phyloP scores from a whole-genome alignment of 1,140 invertebrate genomes.

The Monomorium pharaonis region DNA sequence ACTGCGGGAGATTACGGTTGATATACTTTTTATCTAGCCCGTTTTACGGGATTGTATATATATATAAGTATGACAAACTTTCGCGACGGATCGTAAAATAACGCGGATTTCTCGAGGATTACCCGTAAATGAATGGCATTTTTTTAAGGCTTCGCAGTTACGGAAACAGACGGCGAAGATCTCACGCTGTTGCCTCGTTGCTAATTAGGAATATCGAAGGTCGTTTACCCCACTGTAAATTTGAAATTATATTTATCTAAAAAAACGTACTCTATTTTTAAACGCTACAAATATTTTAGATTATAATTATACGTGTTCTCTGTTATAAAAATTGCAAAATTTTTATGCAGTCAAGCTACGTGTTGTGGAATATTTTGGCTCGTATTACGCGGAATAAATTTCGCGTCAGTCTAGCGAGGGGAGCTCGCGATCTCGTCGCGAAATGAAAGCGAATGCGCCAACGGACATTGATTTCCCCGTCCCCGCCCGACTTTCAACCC shows the following conservation, averaged over 20 bases:
- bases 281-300: neutral
- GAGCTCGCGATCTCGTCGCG: constrained; percentile 62
- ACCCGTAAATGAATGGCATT: constrained; percentile 65
- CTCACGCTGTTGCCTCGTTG: neutral
- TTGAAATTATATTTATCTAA: neutral
- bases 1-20: constrained; percentile 53
- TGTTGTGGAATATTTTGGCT: constrained; percentile 4
- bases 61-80: constrained; percentile 73
- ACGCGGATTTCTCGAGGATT: constrained; percentile 67
- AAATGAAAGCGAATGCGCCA: constrained; percentile 62
- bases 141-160: constrained; percentile 53
- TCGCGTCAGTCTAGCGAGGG: neutral
- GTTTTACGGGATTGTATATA: constrained; percentile 53
- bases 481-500: constrained; percentile 39
- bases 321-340: neutral
- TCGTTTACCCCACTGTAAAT: neutral
- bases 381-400: neutral
- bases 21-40: constrained; percentile 59
- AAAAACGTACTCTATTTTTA: neutral
- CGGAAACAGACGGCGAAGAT: constrained; percentile 2
- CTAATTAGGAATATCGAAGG: neutral
- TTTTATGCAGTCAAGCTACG: neutral
- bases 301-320: neutral
- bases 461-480: constrained; percentile 65
- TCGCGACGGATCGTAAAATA: constrained; percentile 61